Percentiles rank a stretch among this genome's conserved stretches.
These are phyloP conservation scores for Genyomyrus donnyi DNA, from an alignment of 2,113 vertebrate species.

Conservation along the genomic window DNA sequence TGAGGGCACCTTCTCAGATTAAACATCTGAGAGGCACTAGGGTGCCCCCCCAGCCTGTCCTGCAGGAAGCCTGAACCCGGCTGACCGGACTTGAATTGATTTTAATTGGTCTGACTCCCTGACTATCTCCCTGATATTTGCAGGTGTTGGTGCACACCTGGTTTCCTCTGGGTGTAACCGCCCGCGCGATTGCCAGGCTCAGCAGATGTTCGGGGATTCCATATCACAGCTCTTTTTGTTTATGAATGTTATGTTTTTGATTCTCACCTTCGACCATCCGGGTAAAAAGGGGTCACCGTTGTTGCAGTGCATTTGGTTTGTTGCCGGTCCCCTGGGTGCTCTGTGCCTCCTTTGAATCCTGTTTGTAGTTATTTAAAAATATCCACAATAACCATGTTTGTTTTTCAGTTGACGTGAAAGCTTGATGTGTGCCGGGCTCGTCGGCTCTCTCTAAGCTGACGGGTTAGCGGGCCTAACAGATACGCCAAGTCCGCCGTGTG, in stretches of 20 bases:
- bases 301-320: not conserved
- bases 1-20: not conserved
- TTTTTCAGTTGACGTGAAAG: not conserved
- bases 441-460: not conserved
- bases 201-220: constrained; percentile 6
- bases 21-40: not conserved
- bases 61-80: not conserved
- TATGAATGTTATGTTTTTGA: not conserved
- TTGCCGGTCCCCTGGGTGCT: not conserved
- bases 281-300: not conserved
- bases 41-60: not conserved
- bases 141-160: not conserved
- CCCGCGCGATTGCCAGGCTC: not conserved
- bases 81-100: not conserved
- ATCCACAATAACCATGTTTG: not conserved
- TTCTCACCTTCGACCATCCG: not conserved
- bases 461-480: not conserved
- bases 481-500: constrained; percentile 34
- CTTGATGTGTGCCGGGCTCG: not conserved
- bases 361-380: not conserved
- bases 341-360: not conserved
- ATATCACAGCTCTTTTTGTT: not conserved
- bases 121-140: not conserved
- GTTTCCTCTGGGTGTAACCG: not conserved
- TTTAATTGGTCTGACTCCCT: not conserved